Conservation (phyloP, 1,140 invertebrate genomes). For the Aphelenchoides besseyi region DNA sequence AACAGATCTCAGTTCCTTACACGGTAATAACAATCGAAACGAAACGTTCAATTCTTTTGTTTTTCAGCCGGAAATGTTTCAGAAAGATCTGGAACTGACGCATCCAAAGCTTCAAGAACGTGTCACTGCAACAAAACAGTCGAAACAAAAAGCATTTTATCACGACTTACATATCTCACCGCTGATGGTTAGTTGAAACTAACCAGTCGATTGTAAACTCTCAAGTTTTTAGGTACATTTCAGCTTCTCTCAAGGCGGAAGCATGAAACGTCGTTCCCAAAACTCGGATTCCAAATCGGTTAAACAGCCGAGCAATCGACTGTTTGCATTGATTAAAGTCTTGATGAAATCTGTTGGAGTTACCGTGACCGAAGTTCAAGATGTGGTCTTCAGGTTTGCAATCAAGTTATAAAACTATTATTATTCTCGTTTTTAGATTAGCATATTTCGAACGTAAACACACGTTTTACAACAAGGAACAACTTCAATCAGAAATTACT, state of each 20-base stretch:
- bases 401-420: background rate
- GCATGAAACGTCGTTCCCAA: conserved; percentile 58
- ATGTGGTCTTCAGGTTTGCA: conserved; percentile 83
- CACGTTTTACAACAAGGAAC: conserved; percentile 80
- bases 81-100: conserved; percentile 63
- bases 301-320: background rate
- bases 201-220: background rate
- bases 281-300: background rate
- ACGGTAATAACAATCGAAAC: conserved; percentile 29
- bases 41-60: background rate
- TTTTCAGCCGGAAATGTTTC: conserved; percentile 51
- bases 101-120: conserved; percentile 54
- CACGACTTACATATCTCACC: conserved; percentile 93
- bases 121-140: conserved; percentile 54
- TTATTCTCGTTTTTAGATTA: conserved; percentile 69
- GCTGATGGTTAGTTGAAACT: conserved; percentile 81
- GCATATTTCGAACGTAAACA: conserved; percentile 89
- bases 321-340: conserved; percentile 72
- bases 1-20: conserved; percentile 63
- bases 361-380: conserved; percentile 79
- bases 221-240: conserved; percentile 71
- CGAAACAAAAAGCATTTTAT: conserved; percentile 87
- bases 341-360: conserved; percentile 87
- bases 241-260: conserved; percentile 73
- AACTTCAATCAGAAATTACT: conserved; percentile 77